Evolutionary conservation across 2,888 invertebrate species (phyloP), one percentile per base, ranked within the genome.

Genomic region (Drosophila austrosaltans): DNA sequence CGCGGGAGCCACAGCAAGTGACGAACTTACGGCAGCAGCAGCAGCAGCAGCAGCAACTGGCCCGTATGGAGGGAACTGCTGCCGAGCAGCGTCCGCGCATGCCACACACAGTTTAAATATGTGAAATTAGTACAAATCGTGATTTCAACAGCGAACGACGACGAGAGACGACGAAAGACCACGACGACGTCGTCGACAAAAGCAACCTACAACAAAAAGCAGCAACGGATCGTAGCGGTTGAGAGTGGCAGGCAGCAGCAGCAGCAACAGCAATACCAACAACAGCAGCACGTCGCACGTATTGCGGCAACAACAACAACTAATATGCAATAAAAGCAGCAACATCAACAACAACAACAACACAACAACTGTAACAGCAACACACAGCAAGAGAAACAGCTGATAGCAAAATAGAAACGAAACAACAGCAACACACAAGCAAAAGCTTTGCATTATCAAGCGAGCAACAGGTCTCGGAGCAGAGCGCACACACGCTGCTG

Each of bases 91-190:
- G 57, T 36, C 89, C 88, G 90, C 89, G 90, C 91, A 90, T 91
- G 91, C 91, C 91, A 91, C 91, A 91, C 91, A 91, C 91, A 91
- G 89, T 90, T 89, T 90, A 91, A 91, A 90, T 91, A 91, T 90
- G 88, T 91, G 90, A 91, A 91, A 92, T 91, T 92, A 91, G 91
- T 91, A 91, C 92, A 91, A 91, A 90, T 91, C 92, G 91, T 91
- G 91, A 91, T 92, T 91, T 91, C 91, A 90, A 91, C 91, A 92
- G 91, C 91, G 91, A 91, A 91, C 90, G 92, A 92, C 92, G 87
- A 90, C 48, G 48, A 48, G 48, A 48, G 48, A 90, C 92, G 91
- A 81, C 88, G 88, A 89, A 86, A 77, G 79, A 77, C 78, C 77
- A 79, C 78, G 79, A 77, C 78, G 77, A 79, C 77, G 74, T 66